Percentiles rank a stretch among this genome's conserved stretches.
phyloP scores from a whole-genome alignment of 1,140 invertebrate genomes.

The Tetramorium simillimum region DNA sequence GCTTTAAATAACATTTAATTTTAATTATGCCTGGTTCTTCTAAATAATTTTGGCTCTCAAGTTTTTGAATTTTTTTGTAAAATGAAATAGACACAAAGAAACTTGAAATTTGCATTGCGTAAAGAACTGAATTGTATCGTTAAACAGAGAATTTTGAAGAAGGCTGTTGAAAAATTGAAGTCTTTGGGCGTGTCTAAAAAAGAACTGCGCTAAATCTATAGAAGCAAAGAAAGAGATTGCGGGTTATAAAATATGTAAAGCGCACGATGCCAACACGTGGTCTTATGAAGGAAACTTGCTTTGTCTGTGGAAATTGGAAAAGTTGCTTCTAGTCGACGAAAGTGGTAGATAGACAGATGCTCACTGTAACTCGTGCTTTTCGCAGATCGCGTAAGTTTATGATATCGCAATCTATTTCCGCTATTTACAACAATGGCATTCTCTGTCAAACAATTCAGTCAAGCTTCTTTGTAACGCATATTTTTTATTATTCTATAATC shows the following conservation, averaged over 20 bases:
- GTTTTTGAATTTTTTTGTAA: background rate
- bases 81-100: background rate
- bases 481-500: background rate
- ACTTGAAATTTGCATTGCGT: background rate
- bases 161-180: background rate
- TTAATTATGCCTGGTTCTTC: background rate
- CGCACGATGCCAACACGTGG: background rate
- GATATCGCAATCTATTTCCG: background rate
- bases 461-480: background rate
- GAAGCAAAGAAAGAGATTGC: background rate
- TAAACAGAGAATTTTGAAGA: background rate
- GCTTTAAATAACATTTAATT: background rate
- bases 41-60: background rate
- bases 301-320: conserved; percentile 30
- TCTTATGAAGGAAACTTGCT: conserved; percentile 1
- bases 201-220: background rate
- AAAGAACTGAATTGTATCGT: too few species aligned
- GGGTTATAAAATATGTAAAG: background rate
- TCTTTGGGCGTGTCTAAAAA: background rate
- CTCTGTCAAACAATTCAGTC: background rate
- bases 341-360: conserved; percentile 11
- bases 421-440: conserved; percentile 1
- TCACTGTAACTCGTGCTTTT: background rate
- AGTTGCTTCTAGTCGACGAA: conserved; percentile 5
- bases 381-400: background rate